Evolutionary conservation across 2,797 vertebrate genomes (phyloP).

Genomic region (Manis pentadactyla): DNA sequence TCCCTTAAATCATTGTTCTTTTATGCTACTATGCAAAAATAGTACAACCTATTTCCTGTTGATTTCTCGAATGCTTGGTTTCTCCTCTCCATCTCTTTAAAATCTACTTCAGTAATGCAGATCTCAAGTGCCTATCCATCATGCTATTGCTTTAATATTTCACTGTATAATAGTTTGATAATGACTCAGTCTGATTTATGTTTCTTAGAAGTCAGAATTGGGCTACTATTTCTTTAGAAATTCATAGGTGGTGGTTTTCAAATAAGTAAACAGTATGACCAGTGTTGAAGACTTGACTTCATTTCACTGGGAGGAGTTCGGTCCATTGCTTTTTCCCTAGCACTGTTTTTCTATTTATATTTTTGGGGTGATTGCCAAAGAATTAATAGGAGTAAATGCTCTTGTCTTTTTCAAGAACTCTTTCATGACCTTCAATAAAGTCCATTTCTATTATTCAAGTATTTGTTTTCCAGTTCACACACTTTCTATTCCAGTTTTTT

Average conservation of each 20-base stretch:
- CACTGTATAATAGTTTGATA: not conserved
- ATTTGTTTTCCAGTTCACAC: not conserved
- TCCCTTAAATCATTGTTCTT: slow-evolving; percentile 72
- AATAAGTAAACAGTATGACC: slow-evolving; percentile 12
- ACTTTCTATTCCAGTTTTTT: slow-evolving; percentile 37
- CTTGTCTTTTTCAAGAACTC: slow-evolving; percentile 35
- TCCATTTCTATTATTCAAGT: slow-evolving; percentile 21
- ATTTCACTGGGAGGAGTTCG: slow-evolving; percentile 12
- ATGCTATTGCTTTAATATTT: slow-evolving; percentile 54
- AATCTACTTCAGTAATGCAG: slow-evolving; percentile 61
- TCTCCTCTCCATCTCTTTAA: slow-evolving; percentile 40
- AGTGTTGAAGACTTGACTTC: slow-evolving; percentile 11
- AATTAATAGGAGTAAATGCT: not conserved
- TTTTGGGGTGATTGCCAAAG: not conserved
- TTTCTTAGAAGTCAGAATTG: slow-evolving; percentile 64
- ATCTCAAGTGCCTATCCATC: slow-evolving; percentile 66
- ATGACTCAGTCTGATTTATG: slow-evolving; percentile 50
- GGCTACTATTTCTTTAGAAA: slow-evolving; percentile 57
- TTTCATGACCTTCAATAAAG: slow-evolving; percentile 59
- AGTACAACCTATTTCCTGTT: slow-evolving; percentile 74
- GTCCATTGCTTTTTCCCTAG: not conserved
- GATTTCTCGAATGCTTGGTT: slow-evolving; percentile 64
- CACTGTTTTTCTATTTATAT: not conserved
- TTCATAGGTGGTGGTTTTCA: slow-evolving; percentile 51
- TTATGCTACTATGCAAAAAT: slow-evolving; percentile 74